Conservation (phyloP, 2,888 invertebrate genomes). For the Embidobia sp. region DNA sequence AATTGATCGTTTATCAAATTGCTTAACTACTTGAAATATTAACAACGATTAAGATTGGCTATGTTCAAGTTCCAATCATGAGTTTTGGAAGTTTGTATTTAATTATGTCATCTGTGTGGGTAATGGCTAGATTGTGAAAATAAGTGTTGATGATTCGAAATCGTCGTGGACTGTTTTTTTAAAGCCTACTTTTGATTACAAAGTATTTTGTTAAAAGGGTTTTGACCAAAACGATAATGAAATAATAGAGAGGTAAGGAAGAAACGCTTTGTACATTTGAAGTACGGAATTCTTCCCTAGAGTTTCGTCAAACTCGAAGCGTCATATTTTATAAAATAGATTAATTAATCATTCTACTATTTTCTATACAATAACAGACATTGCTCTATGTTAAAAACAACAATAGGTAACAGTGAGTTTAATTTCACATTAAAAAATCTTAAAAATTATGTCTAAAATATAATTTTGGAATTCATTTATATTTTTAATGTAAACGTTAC, state of each 20-base stretch:
- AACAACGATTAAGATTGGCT: too few relatives aligned
- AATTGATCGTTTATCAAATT: too few relatives aligned
- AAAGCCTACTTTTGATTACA: conserved; percentile 7
- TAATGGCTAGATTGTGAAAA: too few relatives aligned
- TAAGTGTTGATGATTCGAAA: too few relatives aligned
- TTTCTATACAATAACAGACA: neutral
- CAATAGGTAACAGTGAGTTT: too few relatives aligned
- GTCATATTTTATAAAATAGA: conserved; percentile 19
- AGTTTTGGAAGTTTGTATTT: too few relatives aligned
- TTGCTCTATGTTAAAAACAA: neutral
- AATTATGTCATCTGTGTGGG: too few relatives aligned
- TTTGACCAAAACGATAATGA: conserved; percentile 18
- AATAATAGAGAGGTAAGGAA: conserved; percentile 18
- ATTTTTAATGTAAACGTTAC: too few relatives aligned
- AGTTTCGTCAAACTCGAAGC: conserved; percentile 20
- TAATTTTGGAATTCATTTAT: too few relatives aligned
- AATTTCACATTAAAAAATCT: too few relatives aligned
- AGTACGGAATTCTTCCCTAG: conserved; percentile 51
- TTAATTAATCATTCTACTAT: conserved; percentile 18
- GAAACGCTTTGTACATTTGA: conserved; percentile 51
- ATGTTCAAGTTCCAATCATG: too few relatives aligned
- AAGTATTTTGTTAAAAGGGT: conserved; percentile 11
- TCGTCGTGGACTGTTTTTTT: conserved; percentile 2
- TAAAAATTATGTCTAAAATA: neutral
- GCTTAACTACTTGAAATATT: too few relatives aligned